phyloP scores from a whole-genome alignment of 1,140 invertebrate genomes.

The Callitettix versicolor region DNA sequence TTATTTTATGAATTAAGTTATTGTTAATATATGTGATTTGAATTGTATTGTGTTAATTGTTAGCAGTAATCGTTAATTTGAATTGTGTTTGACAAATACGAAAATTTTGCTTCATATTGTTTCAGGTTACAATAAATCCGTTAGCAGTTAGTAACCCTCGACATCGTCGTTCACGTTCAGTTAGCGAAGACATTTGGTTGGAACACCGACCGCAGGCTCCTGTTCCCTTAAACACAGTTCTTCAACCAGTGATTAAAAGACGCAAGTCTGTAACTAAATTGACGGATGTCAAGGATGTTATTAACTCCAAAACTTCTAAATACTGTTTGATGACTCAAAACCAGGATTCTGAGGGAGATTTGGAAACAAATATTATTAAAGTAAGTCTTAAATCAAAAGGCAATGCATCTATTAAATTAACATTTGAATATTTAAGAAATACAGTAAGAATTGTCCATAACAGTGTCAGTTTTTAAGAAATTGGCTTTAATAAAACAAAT shows the following conservation, averaged over 20 bases:
- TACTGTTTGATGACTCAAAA: constrained; percentile 89
- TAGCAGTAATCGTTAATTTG: too few relatives aligned
- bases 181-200: constrained; percentile 67
- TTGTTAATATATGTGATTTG: too few relatives aligned
- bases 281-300: constrained; percentile 55
- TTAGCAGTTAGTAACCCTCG: constrained; percentile 55
- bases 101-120: too few relatives aligned
- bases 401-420: too few relatives aligned
- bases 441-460: too few relatives aligned
- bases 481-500: too few relatives aligned
- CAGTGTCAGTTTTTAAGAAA: too few relatives aligned
- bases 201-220: constrained; percentile 73
- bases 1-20: too few relatives aligned
- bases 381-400: too few relatives aligned
- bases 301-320: constrained; percentile 62
- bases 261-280: constrained; percentile 77
- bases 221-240: constrained; percentile 67
- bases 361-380: constrained; percentile 89
- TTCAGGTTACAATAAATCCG: not conserved
- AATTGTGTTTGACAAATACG: too few relatives aligned
- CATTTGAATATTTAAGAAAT: too few relatives aligned
- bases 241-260: constrained; percentile 74
- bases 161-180: constrained; percentile 67
- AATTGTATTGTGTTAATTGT: too few relatives aligned
- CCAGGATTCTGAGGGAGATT: constrained; percentile 78